Base-by-base conservation (phyloP, 37 sponge, comb jelly and placozoan genomes). In the Aphrocallistes beatrix region DNA sequence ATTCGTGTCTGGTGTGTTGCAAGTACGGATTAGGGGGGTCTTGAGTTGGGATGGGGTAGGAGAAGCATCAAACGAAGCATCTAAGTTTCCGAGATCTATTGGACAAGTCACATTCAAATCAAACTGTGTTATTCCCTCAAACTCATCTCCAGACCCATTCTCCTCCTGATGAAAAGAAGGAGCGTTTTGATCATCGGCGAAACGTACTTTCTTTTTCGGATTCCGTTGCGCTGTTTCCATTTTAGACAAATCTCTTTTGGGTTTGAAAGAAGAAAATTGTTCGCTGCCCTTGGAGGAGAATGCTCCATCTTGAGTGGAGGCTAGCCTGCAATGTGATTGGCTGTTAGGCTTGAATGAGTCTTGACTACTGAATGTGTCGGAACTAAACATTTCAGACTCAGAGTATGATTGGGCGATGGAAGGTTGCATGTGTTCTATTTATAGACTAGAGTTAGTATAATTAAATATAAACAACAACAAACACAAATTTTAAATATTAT, bases 81-180 rank as follows among this genome's bases (percentile, higher is more conserved):
- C 75, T 25, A 6, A n/a, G n/a, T n/a, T 19, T 25, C 21, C 25
- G 34, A 60, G n/a, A 13, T 60, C 75, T 19, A 60, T 13, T 60
- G 75, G 75, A 60, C 75, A 60, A 13, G 17, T 60, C 28, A 30
- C 75, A 60, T 60, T 60, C 75, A 60, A 25, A 60, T 60, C 75
- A 30, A 60, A 60, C 34, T 60, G 25, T 13, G 45, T 6, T 16
- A 42, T 42, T 16, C n/a, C n/a, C n/a, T 42, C 13, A 42, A 6
- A 42, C 6, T 42, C 6, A 13, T 60, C 75, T 6, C n/a, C 75
- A 60, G 75, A 60, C 10, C 8, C 25, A 6, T 25, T 25, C 3
- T 19, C n/a, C 32, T 13, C 75, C 8, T 19, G n/a, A 19, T 60
- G 34, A 25, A 28, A 1, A 19, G n/a, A 8, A 3, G 75, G 25